phyloP scores from a whole-genome alignment of 30 jellyfish, hydroid and myxozoan genomes.

The Hydractinia symbiolongicarpus region DNA sequence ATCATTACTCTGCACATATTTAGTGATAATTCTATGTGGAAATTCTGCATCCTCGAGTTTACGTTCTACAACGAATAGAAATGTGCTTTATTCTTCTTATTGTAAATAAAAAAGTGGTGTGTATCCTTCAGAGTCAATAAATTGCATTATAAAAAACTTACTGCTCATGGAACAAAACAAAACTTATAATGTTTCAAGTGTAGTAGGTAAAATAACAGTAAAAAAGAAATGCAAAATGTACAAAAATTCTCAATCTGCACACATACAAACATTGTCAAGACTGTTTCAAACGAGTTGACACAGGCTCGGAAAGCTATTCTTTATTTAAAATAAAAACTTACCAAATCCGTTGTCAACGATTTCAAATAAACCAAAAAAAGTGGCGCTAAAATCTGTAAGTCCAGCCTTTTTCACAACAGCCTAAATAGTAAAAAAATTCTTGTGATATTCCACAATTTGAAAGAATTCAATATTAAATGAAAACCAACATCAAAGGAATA shows the following conservation, averaged over 20 bases:
- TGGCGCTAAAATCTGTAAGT: constrained; percentile 92
- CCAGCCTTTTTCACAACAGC: constrained; percentile 83
- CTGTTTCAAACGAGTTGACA: no score
- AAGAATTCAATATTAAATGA: neutral
- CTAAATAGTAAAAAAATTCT: constrained; percentile 34
- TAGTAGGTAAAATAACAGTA: no score
- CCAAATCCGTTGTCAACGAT: constrained; percentile 81
- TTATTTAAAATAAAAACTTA: neutral
- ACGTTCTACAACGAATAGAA: constrained; percentile 38
- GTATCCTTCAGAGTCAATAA: no score
- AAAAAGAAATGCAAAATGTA: no score
- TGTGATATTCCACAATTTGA: neutral
- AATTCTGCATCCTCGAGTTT: constrained; percentile 66
- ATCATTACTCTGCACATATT: constrained; percentile 44
- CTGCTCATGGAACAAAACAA: no score
- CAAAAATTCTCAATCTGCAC: no score
- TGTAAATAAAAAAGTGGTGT: no score
- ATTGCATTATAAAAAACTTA: no score
- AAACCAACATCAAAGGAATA: neutral
- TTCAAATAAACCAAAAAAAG: constrained; percentile 84
- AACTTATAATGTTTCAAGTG: no score
- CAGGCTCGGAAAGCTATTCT: no score
- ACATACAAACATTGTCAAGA: no score
- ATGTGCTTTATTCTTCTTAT: neutral
- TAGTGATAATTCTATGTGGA: constrained; percentile 67